These are phyloP conservation scores for Lepidurus couesii DNA, from an alignment of 1,140 invertebrate species.

Conservation along the genomic window DNA sequence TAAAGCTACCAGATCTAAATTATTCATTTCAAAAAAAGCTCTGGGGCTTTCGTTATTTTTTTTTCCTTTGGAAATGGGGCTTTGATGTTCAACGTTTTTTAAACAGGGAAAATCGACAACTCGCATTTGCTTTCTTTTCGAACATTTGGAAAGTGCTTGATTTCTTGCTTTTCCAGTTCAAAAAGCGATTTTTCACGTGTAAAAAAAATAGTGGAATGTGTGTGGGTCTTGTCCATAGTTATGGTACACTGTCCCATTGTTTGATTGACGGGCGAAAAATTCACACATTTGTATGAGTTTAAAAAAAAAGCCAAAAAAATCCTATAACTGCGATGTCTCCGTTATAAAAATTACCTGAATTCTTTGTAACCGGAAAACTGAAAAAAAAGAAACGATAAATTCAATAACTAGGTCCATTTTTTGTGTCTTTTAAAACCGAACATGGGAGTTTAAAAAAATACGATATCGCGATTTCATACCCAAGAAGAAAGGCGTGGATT, in stretches of 20 bases:
- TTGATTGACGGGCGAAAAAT: not conserved
- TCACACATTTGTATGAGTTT: not conserved
- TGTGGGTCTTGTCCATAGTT: slow-evolving; percentile 5
- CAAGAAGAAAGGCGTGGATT: too few species aligned
- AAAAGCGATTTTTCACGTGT: slow-evolving; percentile 10
- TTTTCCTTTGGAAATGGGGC: not conserved
- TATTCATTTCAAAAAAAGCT: not conserved
- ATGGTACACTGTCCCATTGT: not conserved
- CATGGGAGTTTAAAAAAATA: too few species aligned
- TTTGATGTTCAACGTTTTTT: slow-evolving; percentile 16
- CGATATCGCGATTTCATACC: too few species aligned
- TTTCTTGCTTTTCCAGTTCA: slow-evolving; percentile 14
- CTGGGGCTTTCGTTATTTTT: not conserved
- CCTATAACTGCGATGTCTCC: not conserved
- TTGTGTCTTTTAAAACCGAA: not conserved
- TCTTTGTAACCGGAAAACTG: slow-evolving; percentile 6
- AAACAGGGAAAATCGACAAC: not conserved
- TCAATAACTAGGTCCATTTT: not conserved
- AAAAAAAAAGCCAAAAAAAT: not conserved
- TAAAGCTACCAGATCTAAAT: not conserved
- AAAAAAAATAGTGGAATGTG: not conserved
- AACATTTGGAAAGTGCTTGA: slow-evolving; percentile 12
- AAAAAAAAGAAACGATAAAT: not conserved
- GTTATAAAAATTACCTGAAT: slow-evolving; percentile 16
- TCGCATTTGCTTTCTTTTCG: not conserved